Conservation (phyloP, 2,888 invertebrate species). For the Melipona beecheii region DNA sequence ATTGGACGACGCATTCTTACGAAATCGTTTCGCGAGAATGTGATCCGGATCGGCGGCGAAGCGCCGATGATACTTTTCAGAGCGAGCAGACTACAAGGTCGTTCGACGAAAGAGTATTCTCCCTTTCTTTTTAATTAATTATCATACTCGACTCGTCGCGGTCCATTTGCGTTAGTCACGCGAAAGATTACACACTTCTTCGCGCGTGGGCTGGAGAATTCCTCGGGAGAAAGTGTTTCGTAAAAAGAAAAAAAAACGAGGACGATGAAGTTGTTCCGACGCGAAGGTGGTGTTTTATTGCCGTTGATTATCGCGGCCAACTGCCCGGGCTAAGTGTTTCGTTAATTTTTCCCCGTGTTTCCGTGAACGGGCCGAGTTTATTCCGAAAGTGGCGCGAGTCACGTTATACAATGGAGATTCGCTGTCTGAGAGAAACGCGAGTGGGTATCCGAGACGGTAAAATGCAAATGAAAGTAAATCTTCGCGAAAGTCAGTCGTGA, state of each 20-base stretch:
- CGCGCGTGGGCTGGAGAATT: conserved; percentile 12
- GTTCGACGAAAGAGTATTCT: conserved; percentile 26
- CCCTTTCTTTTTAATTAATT: conserved; percentile 64
- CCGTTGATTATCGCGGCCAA: no score
- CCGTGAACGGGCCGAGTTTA: no score
- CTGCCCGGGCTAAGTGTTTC: no score
- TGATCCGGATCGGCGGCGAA: conserved; percentile 41
- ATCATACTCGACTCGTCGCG: conserved; percentile 56
- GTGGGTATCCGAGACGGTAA: background rate
- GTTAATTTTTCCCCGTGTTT: no score
- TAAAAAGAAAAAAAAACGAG: no score
- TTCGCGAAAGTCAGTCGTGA: no score
- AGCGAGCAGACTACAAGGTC: conserved; percentile 33
- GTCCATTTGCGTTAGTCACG: conserved; percentile 62
- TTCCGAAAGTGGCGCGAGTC: no score
- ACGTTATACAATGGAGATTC: no score
- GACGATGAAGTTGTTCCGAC: background rate
- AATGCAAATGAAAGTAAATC: background rate
- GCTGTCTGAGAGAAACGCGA: no score
- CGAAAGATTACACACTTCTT: background rate
- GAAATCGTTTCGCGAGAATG: conserved; percentile 41
- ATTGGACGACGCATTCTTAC: conserved; percentile 24
- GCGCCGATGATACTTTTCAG: conserved; percentile 39
- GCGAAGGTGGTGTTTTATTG: background rate
- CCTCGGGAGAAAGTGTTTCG: conserved; percentile 44